A percentile compares a stretch with the other conserved stretches of the same genome.
These are phyloP conservation scores for Isaurus tuberculatus DNA, from an alignment of 92 coral and sea anemone species.

Conservation along the genomic window DNA sequence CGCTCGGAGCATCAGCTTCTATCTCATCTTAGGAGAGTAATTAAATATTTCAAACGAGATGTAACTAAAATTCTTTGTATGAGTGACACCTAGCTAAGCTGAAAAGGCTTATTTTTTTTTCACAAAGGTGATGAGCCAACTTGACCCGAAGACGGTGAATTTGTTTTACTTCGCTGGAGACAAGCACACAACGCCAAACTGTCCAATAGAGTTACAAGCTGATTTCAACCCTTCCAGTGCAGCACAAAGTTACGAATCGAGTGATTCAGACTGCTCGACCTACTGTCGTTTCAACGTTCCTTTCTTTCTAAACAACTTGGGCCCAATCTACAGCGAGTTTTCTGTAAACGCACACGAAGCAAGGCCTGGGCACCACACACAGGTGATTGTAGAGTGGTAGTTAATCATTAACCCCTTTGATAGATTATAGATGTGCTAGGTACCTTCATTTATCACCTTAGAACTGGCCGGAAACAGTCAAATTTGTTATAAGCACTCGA, in stretches of 20 bases:
- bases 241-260: slow-evolving; percentile 74
- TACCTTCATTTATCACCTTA: too few species aligned
- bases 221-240: slow-evolving; percentile 89
- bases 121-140: slow-evolving; percentile 75
- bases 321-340: slow-evolving; percentile 84
- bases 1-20: too few species aligned
- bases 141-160: slow-evolving; percentile 84
- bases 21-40: too few species aligned
- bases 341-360: slow-evolving; percentile 94
- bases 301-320: slow-evolving; percentile 88
- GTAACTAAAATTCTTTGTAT: too few species aligned
- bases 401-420: too few species aligned
- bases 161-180: slow-evolving; percentile 90
- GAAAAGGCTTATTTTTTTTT: too few species aligned
- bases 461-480: too few species aligned
- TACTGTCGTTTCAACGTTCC: slow-evolving; percentile 74
- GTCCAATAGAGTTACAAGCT: slow-evolving; percentile 75
- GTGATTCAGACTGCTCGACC: slow-evolving; percentile 55
- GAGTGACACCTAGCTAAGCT: too few species aligned
- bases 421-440: too few species aligned
- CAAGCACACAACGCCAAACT: slow-evolving; percentile 87
- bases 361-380: slow-evolving; percentile 99
- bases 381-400: too few species aligned
- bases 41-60: too few species aligned
- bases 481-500: too few species aligned